A percentile compares a stretch with the other conserved stretches of the same genome.
Conservation (phyloP, 2,888 invertebrate species). For the Acanthoscelides obtectus region DNA sequence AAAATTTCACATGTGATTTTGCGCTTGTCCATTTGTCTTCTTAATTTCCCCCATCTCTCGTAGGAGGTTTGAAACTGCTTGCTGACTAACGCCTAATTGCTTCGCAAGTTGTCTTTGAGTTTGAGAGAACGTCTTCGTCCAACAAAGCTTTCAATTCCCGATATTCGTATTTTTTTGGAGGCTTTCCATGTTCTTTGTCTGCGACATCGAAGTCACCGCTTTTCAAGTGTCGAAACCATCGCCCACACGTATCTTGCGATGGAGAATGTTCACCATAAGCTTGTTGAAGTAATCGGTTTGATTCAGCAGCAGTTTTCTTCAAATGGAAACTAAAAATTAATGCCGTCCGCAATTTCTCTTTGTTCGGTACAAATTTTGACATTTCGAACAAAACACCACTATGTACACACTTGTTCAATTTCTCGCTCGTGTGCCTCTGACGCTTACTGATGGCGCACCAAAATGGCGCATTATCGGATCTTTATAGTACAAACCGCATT, state of each 20-base stretch:
- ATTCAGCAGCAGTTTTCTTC: slow-evolving; percentile 3
- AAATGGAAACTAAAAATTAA: not conserved
- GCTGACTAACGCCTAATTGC: slow-evolving; percentile 1
- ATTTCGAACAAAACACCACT: too few relatives aligned
- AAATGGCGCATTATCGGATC: too few relatives aligned
- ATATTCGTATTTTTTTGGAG: slow-evolving; percentile 7
- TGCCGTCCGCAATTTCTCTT: not conserved
- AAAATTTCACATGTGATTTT: slow-evolving; percentile 7
- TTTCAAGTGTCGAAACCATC: slow-evolving; percentile 1
- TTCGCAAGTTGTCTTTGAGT: slow-evolving; percentile 4
- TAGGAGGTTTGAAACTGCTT: slow-evolving; percentile 2
- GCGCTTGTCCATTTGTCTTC: slow-evolving; percentile 6
- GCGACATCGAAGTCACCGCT: slow-evolving; percentile 1
- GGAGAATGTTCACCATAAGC: slow-evolving; percentile 1
- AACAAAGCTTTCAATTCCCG: slow-evolving; percentile 5
- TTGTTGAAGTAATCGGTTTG: not conserved
- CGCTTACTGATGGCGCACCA: too few relatives aligned
- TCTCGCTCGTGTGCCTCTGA: too few relatives aligned
- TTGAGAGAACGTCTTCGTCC: not conserved
- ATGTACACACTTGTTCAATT: too few relatives aligned
- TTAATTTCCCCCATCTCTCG: slow-evolving; percentile 1
- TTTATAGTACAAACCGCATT: too few relatives aligned
- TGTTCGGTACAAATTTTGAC: not conserved
- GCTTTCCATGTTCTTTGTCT: not conserved
- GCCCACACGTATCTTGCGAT: too few relatives aligned